Evolutionary conservation across 2,113 vertebrate genomes (phyloP).

Genomic region (Chionis minor): DNA sequence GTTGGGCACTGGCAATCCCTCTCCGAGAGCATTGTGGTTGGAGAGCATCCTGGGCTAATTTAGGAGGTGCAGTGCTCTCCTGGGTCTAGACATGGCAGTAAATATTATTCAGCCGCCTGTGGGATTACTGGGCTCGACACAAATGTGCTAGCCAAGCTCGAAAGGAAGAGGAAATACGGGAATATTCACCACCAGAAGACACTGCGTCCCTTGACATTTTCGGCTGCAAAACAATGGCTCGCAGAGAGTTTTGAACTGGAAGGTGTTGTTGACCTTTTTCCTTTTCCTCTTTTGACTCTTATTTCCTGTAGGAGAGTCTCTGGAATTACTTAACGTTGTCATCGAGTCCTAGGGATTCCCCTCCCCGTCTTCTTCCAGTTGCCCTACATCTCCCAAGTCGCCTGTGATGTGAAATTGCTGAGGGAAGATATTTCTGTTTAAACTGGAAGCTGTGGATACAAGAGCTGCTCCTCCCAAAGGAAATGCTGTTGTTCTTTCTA

Average conservation of each 20-base stretch:
- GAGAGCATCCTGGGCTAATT: background rate
- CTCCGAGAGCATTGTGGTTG: fast-evolving
- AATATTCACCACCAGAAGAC: background rate
- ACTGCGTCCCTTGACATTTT: background rate
- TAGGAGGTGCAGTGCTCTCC: background rate
- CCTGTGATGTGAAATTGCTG: background rate
- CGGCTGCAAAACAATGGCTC: background rate
- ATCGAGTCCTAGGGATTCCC: background rate
- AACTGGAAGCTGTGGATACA: background rate
- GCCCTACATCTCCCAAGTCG: background rate
- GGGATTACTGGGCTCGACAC: background rate
- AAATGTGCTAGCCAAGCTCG: background rate
- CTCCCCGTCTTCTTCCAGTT: background rate
- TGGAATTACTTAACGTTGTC: background rate
- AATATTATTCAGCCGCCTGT: background rate
- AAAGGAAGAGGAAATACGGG: background rate
- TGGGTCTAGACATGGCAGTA: background rate
- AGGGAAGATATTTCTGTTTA: background rate
- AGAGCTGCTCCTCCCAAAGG: background rate
- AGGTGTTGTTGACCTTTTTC: background rate
- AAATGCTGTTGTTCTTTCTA: slow-evolving; percentile 1
- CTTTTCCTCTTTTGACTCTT: background rate
- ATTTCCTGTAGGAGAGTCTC: background rate
- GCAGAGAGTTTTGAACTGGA: background rate
- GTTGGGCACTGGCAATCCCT: background rate